A percentile compares a stretch with the other conserved stretches of the same genome.
These are phyloP conservation scores for Fistularia tabacaria DNA, from an alignment of 2,797 vertebrate species.

Conservation along the genomic window DNA sequence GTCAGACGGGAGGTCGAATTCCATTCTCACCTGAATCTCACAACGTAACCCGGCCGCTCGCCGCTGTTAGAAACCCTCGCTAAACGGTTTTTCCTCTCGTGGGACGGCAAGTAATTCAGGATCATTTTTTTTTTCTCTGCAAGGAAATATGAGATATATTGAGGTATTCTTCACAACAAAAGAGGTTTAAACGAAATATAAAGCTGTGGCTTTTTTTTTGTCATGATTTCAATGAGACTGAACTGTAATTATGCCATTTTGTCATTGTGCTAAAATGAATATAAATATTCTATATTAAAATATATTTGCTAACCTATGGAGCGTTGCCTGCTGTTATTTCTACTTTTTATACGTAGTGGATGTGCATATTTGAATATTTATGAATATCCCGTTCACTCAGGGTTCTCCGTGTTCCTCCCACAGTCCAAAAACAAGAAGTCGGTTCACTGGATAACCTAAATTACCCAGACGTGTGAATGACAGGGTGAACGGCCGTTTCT, in stretches of 20 bases:
- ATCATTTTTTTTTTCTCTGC: slow-evolving; percentile 54
- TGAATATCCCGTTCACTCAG: too few relatives aligned
- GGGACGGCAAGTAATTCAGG: slow-evolving; percentile 35
- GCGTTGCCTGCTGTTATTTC: slow-evolving; percentile 3
- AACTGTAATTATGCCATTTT: slow-evolving; percentile 77
- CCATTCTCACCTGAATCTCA: not conserved
- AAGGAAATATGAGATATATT: slow-evolving; percentile 34
- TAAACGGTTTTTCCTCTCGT: slow-evolving; percentile 43
- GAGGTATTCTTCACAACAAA: slow-evolving; percentile 41
- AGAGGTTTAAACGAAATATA: slow-evolving; percentile 16
- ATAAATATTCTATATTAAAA: slow-evolving; percentile 84
- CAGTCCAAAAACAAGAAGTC: too few relatives aligned
- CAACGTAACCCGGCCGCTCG: slow-evolving; percentile 37
- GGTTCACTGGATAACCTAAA: too few relatives aligned
- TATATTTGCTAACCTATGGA: slow-evolving; percentile 80
- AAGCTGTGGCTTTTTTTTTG: slow-evolving; percentile 64
- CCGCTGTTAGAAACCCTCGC: slow-evolving; percentile 53
- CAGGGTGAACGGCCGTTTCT: too few relatives aligned
- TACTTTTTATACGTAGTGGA: too few relatives aligned
- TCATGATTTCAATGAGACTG: slow-evolving; percentile 75
- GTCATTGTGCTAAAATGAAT: slow-evolving; percentile 81
- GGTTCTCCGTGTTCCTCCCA: too few relatives aligned
- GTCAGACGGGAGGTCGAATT: too few relatives aligned
- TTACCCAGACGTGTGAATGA: too few relatives aligned
- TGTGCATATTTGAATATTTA: too few relatives aligned